phyloP scores from a whole-genome alignment of 2,888 invertebrate genomes.

The Tiphia femorata region DNA sequence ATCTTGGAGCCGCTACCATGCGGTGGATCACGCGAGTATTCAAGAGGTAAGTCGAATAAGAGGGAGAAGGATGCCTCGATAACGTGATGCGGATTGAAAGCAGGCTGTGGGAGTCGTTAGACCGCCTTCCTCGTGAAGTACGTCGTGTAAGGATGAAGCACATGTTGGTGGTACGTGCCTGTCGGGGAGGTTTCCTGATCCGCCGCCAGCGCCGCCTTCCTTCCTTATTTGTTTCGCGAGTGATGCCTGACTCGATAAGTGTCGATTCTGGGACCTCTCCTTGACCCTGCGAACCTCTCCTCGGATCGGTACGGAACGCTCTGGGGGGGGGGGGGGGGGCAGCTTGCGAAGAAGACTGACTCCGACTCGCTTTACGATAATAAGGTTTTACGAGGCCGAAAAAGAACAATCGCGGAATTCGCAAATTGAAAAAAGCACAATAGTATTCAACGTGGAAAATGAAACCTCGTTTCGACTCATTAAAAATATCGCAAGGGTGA shows the following conservation, averaged over 20 bases:
- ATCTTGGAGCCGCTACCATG: slow-evolving; percentile 5
- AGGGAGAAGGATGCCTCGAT: slow-evolving; percentile 26
- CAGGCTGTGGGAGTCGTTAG: slow-evolving; percentile 44
- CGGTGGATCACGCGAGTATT: neutral
- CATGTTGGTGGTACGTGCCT: slow-evolving; percentile 34
- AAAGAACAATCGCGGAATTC: too few species aligned
- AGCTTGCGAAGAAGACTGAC: too few species aligned
- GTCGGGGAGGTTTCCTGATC: slow-evolving; percentile 42
- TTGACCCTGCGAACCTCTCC: too few species aligned
- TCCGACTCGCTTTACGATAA: too few species aligned
- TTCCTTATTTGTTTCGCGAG: slow-evolving; percentile 42
- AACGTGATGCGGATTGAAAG: slow-evolving; percentile 45
- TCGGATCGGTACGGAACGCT: too few species aligned
- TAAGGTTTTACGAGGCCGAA: too few species aligned
- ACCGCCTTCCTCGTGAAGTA: slow-evolving; percentile 28
- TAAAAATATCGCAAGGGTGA: too few species aligned
- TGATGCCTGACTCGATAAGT: slow-evolving; percentile 33
- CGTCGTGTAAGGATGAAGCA: slow-evolving; percentile 39
- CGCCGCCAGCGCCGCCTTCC: slow-evolving; percentile 24
- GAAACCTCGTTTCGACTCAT: too few species aligned
- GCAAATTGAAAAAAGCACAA: too few species aligned
- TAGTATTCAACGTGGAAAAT: too few species aligned
- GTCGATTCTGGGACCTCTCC: too few species aligned
- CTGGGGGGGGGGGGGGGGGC: too few species aligned
- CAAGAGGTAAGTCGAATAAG: slow-evolving; percentile 4